These are phyloP conservation scores for Lacerta bilineata DNA, from an alignment of 2,797 vertebrate genomes.

Conservation along the genomic window DNA sequence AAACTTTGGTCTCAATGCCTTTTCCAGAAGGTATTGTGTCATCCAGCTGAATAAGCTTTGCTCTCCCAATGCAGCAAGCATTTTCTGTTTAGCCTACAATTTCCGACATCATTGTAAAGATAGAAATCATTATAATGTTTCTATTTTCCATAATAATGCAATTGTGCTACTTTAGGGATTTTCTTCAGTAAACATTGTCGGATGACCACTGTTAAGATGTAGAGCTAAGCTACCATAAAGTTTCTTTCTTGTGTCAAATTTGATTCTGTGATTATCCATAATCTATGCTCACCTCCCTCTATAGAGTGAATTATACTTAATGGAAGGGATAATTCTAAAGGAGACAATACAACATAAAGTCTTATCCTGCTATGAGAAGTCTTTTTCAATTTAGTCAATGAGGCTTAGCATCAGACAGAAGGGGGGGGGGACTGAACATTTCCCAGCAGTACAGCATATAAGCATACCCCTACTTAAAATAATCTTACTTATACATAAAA, in stretches of 20 bases:
- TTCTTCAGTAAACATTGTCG: slow-evolving; percentile 58
- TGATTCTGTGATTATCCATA: slow-evolving; percentile 62
- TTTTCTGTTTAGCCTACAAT: slow-evolving; percentile 44
- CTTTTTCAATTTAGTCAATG: slow-evolving; percentile 66
- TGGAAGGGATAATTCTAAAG: slow-evolving; percentile 68
- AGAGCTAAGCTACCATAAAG: slow-evolving; percentile 66
- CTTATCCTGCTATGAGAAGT: slow-evolving; percentile 64
- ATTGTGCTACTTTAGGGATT: slow-evolving; percentile 56
- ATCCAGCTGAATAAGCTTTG: slow-evolving; percentile 39
- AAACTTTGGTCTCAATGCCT: slow-evolving; percentile 32
- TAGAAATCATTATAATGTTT: slow-evolving; percentile 62
- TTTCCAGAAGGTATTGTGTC: background rate
- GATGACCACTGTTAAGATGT: slow-evolving; percentile 63
- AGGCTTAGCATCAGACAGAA: slow-evolving; percentile 67
- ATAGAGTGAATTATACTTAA: slow-evolving; percentile 57
- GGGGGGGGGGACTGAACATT: slow-evolving; percentile 58
- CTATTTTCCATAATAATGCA: slow-evolving; percentile 68
- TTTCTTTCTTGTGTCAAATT: slow-evolving; percentile 61
- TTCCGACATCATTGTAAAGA: slow-evolving; percentile 51
- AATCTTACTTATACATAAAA: slow-evolving; percentile 26
- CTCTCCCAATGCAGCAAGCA: slow-evolving; percentile 40
- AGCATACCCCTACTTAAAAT: slow-evolving; percentile 24
- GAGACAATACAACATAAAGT: slow-evolving; percentile 73
- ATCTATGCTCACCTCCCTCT: slow-evolving; percentile 68
- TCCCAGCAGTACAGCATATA: slow-evolving; percentile 64